Base-by-base conservation (phyloP, 2,888 invertebrate species). In the Zygaena filipendulae region DNA sequence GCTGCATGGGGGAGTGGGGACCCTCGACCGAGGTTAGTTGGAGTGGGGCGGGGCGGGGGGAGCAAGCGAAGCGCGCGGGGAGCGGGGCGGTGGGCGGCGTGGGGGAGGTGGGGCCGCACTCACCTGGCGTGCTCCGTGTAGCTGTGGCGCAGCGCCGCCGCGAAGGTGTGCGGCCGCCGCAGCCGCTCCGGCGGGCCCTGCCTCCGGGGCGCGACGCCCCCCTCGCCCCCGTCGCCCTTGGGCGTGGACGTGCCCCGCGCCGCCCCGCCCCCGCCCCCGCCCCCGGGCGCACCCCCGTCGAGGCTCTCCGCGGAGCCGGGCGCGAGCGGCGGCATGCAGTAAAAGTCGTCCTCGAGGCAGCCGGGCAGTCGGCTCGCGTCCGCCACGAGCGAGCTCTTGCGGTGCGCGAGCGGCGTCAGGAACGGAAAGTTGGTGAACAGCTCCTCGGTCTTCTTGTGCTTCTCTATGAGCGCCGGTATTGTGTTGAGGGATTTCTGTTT, bases 361-460 rank as follows among this genome's bases (percentile, higher is more conserved):
- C 77, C 75, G 13, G 72, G 63, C 25, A 72, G 59, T 1, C 74
- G 39, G 34, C 51, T 49, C 29, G 68, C 62, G 35, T 58, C 52
- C 25, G 66, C 53, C 23, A 64, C 56, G 5, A 71, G 56, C 11
- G 77, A 79, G 43, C 58, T 68, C 60, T 77, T 79, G 3, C 84
- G 52, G 49, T 81, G 75, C 30, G 83, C 81, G 22, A 83, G 67
- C 26, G 85, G 85, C 32, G 85, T 85, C 38, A 84, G 57, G 47
- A 84, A 84, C 28, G 79, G 81, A 33, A 81, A 81, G 51, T 81
- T 80, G 35, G 79, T 80, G 55, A 84, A 82, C 35, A 84, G 49
- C 47, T 80, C 77, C 45, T 71, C 74, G 51, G 52, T 57, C 36
- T 56, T 56, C 31, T 48, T 55, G 38, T 49, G 50, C 38, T 52